Evolutionary conservation across 2,888 invertebrate genomes (phyloP).

Genomic region (Rhorus exstirpatorius): DNA sequence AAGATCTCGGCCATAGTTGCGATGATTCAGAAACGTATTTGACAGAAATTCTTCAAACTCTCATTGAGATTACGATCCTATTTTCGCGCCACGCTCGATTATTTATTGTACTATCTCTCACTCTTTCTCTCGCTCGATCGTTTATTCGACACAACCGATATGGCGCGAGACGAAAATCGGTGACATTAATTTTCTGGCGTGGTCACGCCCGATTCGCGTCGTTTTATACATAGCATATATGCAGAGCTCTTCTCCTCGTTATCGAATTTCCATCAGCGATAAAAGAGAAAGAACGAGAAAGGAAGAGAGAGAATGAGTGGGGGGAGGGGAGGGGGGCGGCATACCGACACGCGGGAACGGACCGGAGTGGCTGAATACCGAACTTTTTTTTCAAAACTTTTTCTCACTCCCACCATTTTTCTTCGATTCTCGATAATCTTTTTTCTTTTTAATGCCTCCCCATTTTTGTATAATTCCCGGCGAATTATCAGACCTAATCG

Average conservation of each 20-base stretch:
- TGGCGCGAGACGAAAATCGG: slow-evolving; percentile 62
- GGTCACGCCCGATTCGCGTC: slow-evolving; percentile 12
- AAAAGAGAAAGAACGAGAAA: slow-evolving; percentile 31
- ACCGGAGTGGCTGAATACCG: slow-evolving; percentile 53
- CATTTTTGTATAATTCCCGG: slow-evolving; percentile 67
- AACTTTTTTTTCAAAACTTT: slow-evolving; percentile 62
- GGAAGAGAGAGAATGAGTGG: slow-evolving; percentile 17
- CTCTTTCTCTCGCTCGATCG: slow-evolving; percentile 18
- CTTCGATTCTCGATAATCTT: slow-evolving; percentile 56
- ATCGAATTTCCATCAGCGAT: slow-evolving; percentile 69
- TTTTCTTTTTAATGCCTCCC: slow-evolving; percentile 44
- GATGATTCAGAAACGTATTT: not conserved
- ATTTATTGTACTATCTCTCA: not conserved
- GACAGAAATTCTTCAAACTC: not conserved
- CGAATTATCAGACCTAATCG: slow-evolving; percentile 66
- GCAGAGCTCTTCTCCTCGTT: slow-evolving; percentile 57
- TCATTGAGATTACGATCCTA: not conserved
- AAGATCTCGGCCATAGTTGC: not conserved
- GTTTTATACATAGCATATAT: slow-evolving; percentile 38
- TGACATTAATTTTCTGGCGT: slow-evolving; percentile 67
- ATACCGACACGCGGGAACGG: slow-evolving; percentile 44
- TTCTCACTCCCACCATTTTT: slow-evolving; percentile 47
- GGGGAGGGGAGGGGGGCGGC: not conserved
- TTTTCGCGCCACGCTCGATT: not conserved
- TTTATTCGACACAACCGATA: slow-evolving; percentile 46